These are phyloP conservation scores for Crocuta crocuta DNA, from an alignment of 2,113 vertebrate species.

Conservation along the genomic window DNA sequence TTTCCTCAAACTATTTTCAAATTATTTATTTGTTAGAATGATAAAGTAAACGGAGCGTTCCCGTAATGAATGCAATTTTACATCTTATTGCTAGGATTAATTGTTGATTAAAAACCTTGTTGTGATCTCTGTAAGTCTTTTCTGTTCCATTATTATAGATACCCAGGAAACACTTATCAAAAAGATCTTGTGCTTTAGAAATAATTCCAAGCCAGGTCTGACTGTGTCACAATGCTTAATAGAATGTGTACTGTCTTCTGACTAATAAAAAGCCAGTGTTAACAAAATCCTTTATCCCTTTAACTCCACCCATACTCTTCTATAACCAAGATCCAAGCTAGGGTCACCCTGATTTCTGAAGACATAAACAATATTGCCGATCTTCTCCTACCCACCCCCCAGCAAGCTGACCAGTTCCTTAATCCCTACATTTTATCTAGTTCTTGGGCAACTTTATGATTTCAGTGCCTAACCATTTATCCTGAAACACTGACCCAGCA, in stretches of 20 bases:
- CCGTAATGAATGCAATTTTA: constrained; percentile 45
- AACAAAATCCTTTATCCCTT: neutral
- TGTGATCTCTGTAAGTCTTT: neutral
- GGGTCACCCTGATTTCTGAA: neutral
- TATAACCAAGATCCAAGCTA: neutral
- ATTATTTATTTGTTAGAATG: constrained; percentile 55
- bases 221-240: neutral
- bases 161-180: neutral
- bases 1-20: constrained; percentile 36
- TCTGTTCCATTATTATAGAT: constrained; percentile 34
- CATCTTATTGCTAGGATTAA: constrained; percentile 31
- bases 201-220: neutral
- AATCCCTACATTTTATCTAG: neutral
- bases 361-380: neutral
- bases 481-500: neutral
- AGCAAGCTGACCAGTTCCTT: neutral
- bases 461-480: neutral
- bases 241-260: neutral
- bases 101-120: constrained; percentile 28
- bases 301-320: neutral
- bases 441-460: neutral
- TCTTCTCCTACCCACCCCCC: neutral
- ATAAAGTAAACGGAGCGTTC: constrained; percentile 31
- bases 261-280: neutral
- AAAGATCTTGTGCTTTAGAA: neutral